Evolutionary conservation across 2,888 invertebrate species (phyloP), one percentile per base, ranked within the genome.

Genomic region (Aproaerema taeniolella): DNA sequence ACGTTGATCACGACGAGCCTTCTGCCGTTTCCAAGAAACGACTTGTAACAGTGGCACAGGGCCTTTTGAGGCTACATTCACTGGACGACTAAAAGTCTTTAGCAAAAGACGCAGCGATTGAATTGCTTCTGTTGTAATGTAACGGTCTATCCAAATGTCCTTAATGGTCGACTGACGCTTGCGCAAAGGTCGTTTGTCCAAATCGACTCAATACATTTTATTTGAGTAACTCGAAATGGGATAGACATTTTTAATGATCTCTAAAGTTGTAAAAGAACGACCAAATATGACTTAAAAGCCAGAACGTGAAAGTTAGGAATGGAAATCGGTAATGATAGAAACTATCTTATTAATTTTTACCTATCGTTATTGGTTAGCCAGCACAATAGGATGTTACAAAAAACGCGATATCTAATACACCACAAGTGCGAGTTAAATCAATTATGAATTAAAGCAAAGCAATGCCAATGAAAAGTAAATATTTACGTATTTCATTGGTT

Each of bases 101-200:
- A 56, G 53, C 47, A 63, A 58, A 58, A 57, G 56, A 51, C 52
- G 52, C 52, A 64, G 49, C 55, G 57, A 56, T 58, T 58, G 49
- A 64, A 61, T 61, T 55, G 52, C 52, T 60, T 55, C 56, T 70
- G 62, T 66, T 65, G 64, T 63, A 67, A 69, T 63, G n/a, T n/a
- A 67, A 69, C 64, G 58, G 58, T 61, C 60, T 60, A 55, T 55
- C n/a, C 52, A 60, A 53, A 64, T 70, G 72, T 74, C 75, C 71
- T 74, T 73, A 74, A 76, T 74, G 79, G 61, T 70, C 68, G 70
- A 74, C 55, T 64, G 67, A 55, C 59, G 62, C 66, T 74, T 70
- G 67, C 64, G 69, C 66, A 75, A 77, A 78, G 78, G 75, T 67
- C 73, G 68, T 70, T 61, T 62, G 67, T 67, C 55, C 65, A 66